Evolutionary conservation across 2,888 invertebrate species (phyloP).

Genomic region (Hirtodrosophila histrioides): DNA sequence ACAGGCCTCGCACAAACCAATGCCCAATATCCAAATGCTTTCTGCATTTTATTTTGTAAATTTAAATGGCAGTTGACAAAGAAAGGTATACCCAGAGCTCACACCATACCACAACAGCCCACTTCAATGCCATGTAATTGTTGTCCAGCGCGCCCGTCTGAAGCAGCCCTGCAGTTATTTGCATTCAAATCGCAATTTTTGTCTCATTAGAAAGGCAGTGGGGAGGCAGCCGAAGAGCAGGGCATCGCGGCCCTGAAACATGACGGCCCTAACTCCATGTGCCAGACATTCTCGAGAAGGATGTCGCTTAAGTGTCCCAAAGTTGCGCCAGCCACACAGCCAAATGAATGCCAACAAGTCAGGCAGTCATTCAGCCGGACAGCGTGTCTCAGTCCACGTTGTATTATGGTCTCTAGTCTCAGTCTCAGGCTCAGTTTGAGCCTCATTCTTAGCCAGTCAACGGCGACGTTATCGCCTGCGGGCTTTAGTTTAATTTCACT

Average conservation of each 20-base stretch:
- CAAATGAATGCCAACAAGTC: constrained; percentile 75
- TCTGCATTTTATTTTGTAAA: constrained; percentile 56
- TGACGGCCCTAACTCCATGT: constrained; percentile 14
- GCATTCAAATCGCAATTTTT: constrained; percentile 80
- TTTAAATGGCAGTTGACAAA: constrained; percentile 66
- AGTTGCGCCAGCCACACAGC: constrained; percentile 68
- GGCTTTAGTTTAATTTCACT: constrained; percentile 77
- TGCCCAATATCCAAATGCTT: constrained; percentile 35
- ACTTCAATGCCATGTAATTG: constrained; percentile 68
- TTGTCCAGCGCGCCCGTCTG: constrained; percentile 58
- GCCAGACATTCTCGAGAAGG: constrained; percentile 45
- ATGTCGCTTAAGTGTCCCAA: constrained; percentile 75
- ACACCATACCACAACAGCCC: constrained; percentile 29
- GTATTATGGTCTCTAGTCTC: neutral
- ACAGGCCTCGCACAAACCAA: constrained; percentile 42
- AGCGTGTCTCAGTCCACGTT: constrained; percentile 17
- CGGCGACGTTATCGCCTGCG: constrained; percentile 58
- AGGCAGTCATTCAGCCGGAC: constrained; percentile 45
- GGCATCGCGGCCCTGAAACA: constrained; percentile 46
- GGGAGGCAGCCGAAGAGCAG: neutral
- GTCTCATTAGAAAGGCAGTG: constrained; percentile 68
- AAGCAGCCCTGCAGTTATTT: constrained; percentile 78
- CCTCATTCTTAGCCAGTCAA: constrained; percentile 31
- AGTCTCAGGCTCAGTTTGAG: constrained; percentile 8
- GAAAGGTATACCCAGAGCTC: constrained; percentile 32